A percentile compares a stretch with the other conserved stretches of the same genome.
Conservation (phyloP, 2,113 vertebrate species). For the Amphiprion ocellaris region DNA sequence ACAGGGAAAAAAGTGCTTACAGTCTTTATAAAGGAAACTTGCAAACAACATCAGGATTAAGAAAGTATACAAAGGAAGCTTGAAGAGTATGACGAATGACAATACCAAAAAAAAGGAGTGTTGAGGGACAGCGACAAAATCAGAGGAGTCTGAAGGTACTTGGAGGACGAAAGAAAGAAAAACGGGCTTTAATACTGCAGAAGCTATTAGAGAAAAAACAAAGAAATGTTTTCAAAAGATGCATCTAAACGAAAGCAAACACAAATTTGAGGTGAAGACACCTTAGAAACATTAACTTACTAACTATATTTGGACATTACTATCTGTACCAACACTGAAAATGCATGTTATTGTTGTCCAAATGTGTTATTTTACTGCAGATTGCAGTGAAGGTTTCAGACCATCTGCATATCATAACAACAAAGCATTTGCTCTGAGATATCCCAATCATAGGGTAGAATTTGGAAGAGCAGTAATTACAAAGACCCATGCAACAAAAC, state of each 20-base stretch:
- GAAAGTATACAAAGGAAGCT: not conserved
- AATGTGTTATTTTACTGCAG: not conserved
- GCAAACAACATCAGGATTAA: slow-evolving; percentile 1
- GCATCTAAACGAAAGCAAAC: too few species aligned
- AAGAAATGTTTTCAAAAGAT: not conserved
- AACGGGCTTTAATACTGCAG: not conserved
- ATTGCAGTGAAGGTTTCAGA: not conserved
- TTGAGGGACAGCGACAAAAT: not conserved
- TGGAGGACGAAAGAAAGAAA: not conserved
- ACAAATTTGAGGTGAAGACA: not conserved
- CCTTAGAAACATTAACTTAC: not conserved
- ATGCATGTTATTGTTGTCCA: not conserved
- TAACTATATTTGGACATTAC: not conserved
- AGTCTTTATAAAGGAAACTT: not conserved
- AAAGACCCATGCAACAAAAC: not conserved
- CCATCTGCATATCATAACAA: not conserved
- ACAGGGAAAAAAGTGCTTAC: not conserved
- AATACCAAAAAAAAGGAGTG: not conserved
- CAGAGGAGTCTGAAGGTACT: not conserved
- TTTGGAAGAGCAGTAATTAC: not conserved
- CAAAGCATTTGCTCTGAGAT: not conserved
- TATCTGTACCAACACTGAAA: not conserved
- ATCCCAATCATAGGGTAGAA: not conserved
- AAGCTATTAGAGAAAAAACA: not conserved
- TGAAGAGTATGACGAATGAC: not conserved